Evolutionary conservation across 2,797 vertebrate species (phyloP), one percentile per base, ranked within the genome.

Genomic region (Lycodopsis pacificus): DNA sequence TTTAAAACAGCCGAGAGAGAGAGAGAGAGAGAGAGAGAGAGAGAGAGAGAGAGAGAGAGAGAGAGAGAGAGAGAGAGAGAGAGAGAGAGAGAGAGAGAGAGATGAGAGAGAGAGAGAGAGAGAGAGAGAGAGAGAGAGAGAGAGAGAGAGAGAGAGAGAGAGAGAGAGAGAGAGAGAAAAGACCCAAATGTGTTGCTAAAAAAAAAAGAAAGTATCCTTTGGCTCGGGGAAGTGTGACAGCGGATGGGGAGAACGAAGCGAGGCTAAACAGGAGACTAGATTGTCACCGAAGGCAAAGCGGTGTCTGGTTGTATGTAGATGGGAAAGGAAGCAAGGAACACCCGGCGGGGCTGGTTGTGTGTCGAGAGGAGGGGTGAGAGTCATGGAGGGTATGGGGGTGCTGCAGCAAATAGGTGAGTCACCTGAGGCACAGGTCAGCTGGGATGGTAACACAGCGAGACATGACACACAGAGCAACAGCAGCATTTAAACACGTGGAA

Each of bases 401-500:
- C 71, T 71, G 66, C 48, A 36, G 76, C 38, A 78, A 83, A 81
- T 71, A 79, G 73, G 80, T 88, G 81, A 88, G 82, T 82, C 84
- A 76, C 64, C 78, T 78, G 25, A 25, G 25, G 86, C 66, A 67
- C 85, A 77, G 82, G 81, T 86, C 74, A 76, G 42, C 74, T 14
- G 11, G 44, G 59, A 64, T 27, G 61, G 14, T 34, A 79, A 81
- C 75, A 66, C 58, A 40, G 51, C 22, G 15, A 86, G 56, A 79
- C 75, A 77, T 63, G 75, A 61, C 71, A 19, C 73, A 65, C 30
- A 12, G 6, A 34, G 22, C 57, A 58, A 8, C 46, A n/a, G 46
- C 46, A n/a, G 46, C 19, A 6, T 46, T 17, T 20, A 66, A n/a
- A 59, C 65, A 46, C 15, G 53, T 61, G 63, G 12, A 71, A 49